Conservation (phyloP, 2,113 vertebrate species). For the Tiliqua scincoides region DNA sequence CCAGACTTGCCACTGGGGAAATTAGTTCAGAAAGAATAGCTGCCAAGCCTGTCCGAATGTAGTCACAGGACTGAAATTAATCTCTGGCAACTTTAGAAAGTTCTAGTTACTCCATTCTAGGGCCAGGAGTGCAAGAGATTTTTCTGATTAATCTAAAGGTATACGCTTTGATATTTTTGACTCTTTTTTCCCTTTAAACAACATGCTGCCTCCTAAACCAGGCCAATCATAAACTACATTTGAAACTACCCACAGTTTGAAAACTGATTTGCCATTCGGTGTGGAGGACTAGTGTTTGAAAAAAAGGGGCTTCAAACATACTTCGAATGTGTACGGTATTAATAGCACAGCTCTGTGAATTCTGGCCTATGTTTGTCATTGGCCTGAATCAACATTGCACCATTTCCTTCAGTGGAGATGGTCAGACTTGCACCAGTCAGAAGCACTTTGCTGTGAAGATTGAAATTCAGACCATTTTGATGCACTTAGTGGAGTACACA, state of each 20-base stretch:
- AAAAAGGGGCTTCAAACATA: background rate
- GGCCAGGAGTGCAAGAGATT: background rate
- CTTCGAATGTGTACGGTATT: background rate
- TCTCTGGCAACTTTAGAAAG: background rate
- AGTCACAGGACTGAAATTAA: background rate
- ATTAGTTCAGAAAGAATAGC: background rate
- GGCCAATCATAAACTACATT: background rate
- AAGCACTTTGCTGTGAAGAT: background rate
- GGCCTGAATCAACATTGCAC: background rate
- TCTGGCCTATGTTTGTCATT: background rate
- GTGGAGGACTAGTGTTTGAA: background rate
- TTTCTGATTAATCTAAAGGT: background rate
- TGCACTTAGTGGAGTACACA: too few species aligned
- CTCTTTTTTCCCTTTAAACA: background rate
- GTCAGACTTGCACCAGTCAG: rapidly evolving
- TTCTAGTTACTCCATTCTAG: background rate
- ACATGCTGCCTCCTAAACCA: background rate
- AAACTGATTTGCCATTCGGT: background rate
- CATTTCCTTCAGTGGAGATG: background rate
- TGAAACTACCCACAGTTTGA: background rate
- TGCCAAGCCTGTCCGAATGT: background rate
- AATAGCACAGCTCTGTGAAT: background rate
- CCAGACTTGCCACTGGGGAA: too few species aligned
- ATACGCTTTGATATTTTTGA: background rate
- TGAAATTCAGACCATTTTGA: background rate